Percentiles rank a stretch among this genome's conserved stretches.
These are phyloP conservation scores for Drosophila infuscata DNA, from an alignment of 2,888 invertebrate genomes.

Conservation along the genomic window DNA sequence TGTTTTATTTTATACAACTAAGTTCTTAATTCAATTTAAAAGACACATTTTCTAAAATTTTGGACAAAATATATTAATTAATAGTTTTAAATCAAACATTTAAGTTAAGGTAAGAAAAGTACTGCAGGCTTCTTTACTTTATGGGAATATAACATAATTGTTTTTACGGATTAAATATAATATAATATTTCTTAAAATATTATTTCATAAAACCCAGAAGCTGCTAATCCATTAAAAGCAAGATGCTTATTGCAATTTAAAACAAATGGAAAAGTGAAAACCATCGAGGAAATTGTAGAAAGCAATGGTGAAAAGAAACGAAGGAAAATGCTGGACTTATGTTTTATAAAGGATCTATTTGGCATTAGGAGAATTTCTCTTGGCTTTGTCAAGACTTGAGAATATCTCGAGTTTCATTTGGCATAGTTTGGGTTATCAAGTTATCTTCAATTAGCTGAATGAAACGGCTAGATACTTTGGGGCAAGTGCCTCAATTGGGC, in stretches of 20 bases:
- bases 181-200: neutral
- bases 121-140: neutral
- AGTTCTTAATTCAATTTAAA: neutral
- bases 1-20: neutral
- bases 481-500: slow-evolving; percentile 49
- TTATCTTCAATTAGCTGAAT: slow-evolving; percentile 36
- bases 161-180: neutral
- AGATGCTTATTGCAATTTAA: slow-evolving; percentile 51
- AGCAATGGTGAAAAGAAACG: neutral
- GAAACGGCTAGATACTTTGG: slow-evolving; percentile 19
- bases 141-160: neutral
- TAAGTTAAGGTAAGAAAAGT: neutral
- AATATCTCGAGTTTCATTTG: slow-evolving; percentile 1
- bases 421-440: slow-evolving; percentile 17
- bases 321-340: neutral
- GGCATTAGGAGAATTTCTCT: neutral
- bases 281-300: neutral
- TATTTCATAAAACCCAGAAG: slow-evolving; percentile 1
- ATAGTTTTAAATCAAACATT: neutral
- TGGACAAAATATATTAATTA: neutral
- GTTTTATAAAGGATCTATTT: neutral
- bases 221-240: slow-evolving; percentile 35
- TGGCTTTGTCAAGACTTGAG: slow-evolving; percentile 13
- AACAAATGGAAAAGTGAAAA: slow-evolving; percentile 27
- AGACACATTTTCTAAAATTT: neutral